Evolutionary conservation across 2,888 invertebrate genomes (phyloP), one percentile per base, ranked within the genome.

Genomic region (Allolobophora icterica): DNA sequence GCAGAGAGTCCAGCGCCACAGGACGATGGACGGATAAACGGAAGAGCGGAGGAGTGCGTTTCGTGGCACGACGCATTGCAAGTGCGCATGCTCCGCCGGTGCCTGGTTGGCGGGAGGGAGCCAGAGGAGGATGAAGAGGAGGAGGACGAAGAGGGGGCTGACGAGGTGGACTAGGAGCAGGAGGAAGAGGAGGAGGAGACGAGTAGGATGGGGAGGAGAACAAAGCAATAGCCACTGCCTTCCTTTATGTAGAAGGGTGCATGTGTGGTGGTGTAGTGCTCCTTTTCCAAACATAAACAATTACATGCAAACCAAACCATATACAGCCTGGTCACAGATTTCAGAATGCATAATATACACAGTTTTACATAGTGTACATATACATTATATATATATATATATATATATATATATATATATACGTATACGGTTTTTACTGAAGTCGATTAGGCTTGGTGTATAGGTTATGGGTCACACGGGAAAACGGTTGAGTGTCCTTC

Each of bases 81-180:
- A 71, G 30, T 71, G 71, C 8, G 71, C 71, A 71, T 71, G 71
- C n/a, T 1, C 71, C 71, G 71, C n/a, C 71, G 71, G 71, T 71
- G 71, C 71, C 71, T 71, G 71, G 71, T 30, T n/a, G 71, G 71
- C 71, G 30, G n/a, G 71, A 71, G 71, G 87, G 34, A 87, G 87
- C 11, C 33, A 13, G 19, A 35, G 34, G 24, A 13, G 87, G 84
- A 35, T 1, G 83, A 33, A 38, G 24, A 38, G 34, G 87, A 17
- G 5, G 15, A 35, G 15, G 34, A 21, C 15, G 33, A 24, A 33
- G 83, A 24, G 30, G 33, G 83, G 13, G 33, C 19, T 15, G 33
- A 24, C n/a, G 30, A 24, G n/a, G 30, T 6, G 30, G 19, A 24
- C n/a, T n/a, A n/a, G n/a, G 83, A 33, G 83, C 19, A 83, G 21